Conservation (phyloP, 2,888 invertebrate species). For the Ichneumon xanthorius region DNA sequence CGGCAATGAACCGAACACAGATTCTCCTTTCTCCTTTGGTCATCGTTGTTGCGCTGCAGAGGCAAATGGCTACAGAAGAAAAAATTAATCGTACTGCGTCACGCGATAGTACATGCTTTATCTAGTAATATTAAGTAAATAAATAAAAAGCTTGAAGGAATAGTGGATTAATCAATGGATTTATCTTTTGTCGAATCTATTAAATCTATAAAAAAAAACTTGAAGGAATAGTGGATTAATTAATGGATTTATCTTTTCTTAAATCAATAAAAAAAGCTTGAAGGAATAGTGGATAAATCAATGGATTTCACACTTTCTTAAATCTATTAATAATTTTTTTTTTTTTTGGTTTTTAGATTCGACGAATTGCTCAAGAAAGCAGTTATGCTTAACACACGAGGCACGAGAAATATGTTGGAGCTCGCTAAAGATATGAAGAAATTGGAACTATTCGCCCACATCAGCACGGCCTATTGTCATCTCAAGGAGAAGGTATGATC, state of each 20-base stretch:
- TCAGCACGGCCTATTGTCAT: constrained; percentile 97
- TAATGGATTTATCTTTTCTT: constrained; percentile 79
- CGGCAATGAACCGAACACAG: constrained; percentile 37
- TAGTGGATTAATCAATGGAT: constrained; percentile 80
- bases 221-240: constrained; percentile 1
- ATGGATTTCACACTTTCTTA: constrained; percentile 77
- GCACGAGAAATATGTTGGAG: constrained; percentile 94
- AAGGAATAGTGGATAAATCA: constrained; percentile 70
- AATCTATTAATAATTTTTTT: constrained; percentile 81
- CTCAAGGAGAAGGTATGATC: constrained; percentile 85
- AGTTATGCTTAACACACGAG: constrained; percentile 96
- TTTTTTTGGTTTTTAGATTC: constrained; percentile 88
- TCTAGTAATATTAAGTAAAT: background rate
- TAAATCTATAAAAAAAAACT: background rate
- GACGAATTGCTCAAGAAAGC: constrained; percentile 96
- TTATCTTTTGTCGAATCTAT: constrained; percentile 29
- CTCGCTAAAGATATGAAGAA: constrained; percentile 92
- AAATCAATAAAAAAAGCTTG: background rate
- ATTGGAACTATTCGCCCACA: constrained; percentile 90
- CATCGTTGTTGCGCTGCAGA: background rate
- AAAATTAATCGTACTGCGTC: background rate
- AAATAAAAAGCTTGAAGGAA: background rate
- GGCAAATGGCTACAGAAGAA: background rate
- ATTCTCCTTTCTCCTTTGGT: constrained; percentile 48
- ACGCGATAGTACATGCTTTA: background rate